Base-by-base conservation (phyloP, 2,113 vertebrate species). In the Ia io region DNA sequence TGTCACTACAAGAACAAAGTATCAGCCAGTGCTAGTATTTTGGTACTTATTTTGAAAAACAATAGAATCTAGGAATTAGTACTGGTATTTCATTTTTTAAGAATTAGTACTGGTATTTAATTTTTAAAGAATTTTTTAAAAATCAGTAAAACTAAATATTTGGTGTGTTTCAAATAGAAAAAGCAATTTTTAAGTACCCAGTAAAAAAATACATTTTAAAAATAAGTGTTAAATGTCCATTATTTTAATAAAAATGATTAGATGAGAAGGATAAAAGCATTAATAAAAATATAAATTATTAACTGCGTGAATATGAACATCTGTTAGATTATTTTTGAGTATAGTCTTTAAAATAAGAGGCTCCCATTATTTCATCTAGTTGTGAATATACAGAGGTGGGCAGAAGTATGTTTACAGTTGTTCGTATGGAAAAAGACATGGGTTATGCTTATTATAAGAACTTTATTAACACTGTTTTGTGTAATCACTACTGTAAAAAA, bases 121-220 rank as follows among this genome's bases (percentile, higher is more conserved):
- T 82, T 91, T 73, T 74, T 82, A 90, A 90, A 94, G 61, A 49
- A 44, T 71, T 89, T 91, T 51, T 53, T 0, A 42, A 76, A 71
- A 84, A 87, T 69, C 11, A 59, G 6, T 49, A 32, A 82, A 69
- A 77, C 23, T 32, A 76, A 85, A 79, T 47, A 76, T 53, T 61
- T 63, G n/a, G 53, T 89, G 13, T 95, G 49, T 79, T 92, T 84
- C 35, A 93, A 61, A 84, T 84, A 71, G 84, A 61, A 70, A 77
- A 88, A 84, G 13, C 11, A 84, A 37, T 84, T 77, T 94, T 88
- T 77, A 92, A 70, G 28, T 84, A 42, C 7, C 23, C 70, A 47
- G n/a, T 77, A 51, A 95, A 78, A 83, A 61, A 12, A 44, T 25
- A 87, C 18, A 74, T 53, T 49, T 30, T 25, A 9, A 69, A 79